Evolutionary conservation across 2,113 vertebrate genomes (phyloP), one percentile per base, ranked within the genome.

Genomic region (Poeciliopsis occidentalis): DNA sequence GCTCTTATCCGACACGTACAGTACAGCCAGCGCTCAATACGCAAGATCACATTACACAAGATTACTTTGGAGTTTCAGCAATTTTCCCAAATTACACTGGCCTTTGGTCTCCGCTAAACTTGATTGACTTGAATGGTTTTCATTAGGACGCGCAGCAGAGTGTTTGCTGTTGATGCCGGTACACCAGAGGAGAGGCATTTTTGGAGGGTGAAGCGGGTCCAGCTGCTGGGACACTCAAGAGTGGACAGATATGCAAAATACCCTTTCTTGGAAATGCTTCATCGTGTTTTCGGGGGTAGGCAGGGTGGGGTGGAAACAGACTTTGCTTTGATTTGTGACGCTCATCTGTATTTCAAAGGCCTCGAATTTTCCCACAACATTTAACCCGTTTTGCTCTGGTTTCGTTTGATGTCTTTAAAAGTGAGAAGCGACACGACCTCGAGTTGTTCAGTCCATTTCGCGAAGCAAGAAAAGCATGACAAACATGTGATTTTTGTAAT

Each of bases 51-150:
- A 82, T 95, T 94, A 93, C 94, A 94, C 80, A 93, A 93, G 92
- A 94, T 93, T 94, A 92, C 93, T 91, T 88, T 83, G 84, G 89
- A 92, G 87, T 94, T 92, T 89, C 72, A 88, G 91, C 88, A 85
- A 94, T 94, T 94, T 93, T 91, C 87, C 90, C 82, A 93, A 95
- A 94, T 94, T 92, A 91, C 92, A 82, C 80, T 88, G 91, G 89
- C 91, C 92, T 95, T 94, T 95, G 93, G 91, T 95, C 92, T 91
- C 85, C 81, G 83, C 64, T 87, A 89, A 92, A 87, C 88, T 81
- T 93, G 93, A 95, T 92, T 93, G 91, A 94, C 93, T 94, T 94
- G 93, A 89, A 93, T 94, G 94, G 91, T 93, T 95, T 95, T 92
- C 91, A 95, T 95, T 94, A 93, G 79, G 80, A 75, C 79, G 78